phyloP scores from a whole-genome alignment of 2,113 vertebrate genomes.

The Garra rufa region DNA sequence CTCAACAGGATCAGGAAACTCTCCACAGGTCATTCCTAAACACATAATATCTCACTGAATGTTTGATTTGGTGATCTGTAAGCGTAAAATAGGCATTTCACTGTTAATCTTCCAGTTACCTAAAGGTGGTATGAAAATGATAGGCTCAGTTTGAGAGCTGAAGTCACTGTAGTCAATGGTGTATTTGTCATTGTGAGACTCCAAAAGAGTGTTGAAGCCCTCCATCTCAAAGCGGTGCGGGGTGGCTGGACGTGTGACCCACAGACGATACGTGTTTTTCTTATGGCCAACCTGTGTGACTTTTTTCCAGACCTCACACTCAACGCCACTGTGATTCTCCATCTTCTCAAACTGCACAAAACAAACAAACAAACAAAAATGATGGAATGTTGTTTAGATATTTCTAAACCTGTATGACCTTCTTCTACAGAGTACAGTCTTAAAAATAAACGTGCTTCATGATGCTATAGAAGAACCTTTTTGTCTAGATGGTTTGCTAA shows the following conservation, averaged over 20 bases:
- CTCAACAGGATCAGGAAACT: conserved; percentile 72
- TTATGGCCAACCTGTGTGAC: background rate
- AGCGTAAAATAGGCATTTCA: background rate
- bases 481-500: too few species aligned
- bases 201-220: background rate
- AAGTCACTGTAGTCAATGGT: background rate
- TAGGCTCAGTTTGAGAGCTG: background rate
- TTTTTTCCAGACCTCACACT: conserved; percentile 76
- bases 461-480: too few species aligned
- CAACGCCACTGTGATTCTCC: conserved; percentile 73
- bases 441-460: too few species aligned
- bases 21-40: conserved; percentile 71
- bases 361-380: background rate
- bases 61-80: background rate
- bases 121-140: background rate
- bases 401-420: too few species aligned
- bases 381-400: too few species aligned
- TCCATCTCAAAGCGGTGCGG: background rate
- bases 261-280: background rate
- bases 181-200: background rate
- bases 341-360: conserved; percentile 76
- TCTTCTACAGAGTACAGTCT: too few species aligned
- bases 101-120: background rate
- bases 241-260: background rate
- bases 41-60: background rate